A percentile compares a stretch with the other conserved stretches of the same genome.
phyloP scores from a whole-genome alignment of 2,888 invertebrate species.

The Seira musarum region DNA sequence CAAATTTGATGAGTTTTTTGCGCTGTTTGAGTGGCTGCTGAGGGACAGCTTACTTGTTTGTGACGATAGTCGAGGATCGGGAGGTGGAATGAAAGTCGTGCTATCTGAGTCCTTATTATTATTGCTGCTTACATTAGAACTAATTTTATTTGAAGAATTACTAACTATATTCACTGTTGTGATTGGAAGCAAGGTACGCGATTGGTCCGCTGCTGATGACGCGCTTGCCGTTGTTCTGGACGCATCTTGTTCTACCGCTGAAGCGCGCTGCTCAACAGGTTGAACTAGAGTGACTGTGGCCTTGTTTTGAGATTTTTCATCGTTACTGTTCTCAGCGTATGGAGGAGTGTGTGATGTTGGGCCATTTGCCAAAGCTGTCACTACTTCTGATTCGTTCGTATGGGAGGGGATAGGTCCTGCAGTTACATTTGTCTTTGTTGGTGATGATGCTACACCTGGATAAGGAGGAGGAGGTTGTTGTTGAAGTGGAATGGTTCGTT shows the following conservation, averaged over 20 bases:
- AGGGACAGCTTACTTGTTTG: conserved; percentile 51
- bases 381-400: not conserved
- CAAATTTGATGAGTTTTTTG: conserved; percentile 46
- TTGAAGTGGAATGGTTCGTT: conserved; percentile 55
- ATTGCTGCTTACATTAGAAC: conserved; percentile 41
- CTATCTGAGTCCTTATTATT: conserved; percentile 38
- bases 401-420: not conserved
- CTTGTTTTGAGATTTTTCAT: conserved; percentile 27
- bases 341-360: conserved; percentile 31
- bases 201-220: conserved; percentile 53
- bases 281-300: conserved; percentile 39
- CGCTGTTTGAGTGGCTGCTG: conserved; percentile 43
- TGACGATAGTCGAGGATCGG: conserved; percentile 53
- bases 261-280: conserved; percentile 20
- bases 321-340: conserved; percentile 16
- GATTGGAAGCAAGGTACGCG: conserved; percentile 60
- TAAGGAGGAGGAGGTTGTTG: conserved; percentile 31
- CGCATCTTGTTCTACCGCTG: conserved; percentile 20
- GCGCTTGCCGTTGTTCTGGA: conserved; percentile 13
- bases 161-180: conserved; percentile 58
- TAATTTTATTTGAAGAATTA: conserved; percentile 48
- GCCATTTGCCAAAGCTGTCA: conserved; percentile 35
- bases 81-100: conserved; percentile 63
- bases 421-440: not conserved
- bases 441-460: conserved; percentile 1